Evolutionary conservation across 2,888 invertebrate species (phyloP), one percentile per base, ranked within the genome.

Genomic region (Sycophila texana): DNA sequence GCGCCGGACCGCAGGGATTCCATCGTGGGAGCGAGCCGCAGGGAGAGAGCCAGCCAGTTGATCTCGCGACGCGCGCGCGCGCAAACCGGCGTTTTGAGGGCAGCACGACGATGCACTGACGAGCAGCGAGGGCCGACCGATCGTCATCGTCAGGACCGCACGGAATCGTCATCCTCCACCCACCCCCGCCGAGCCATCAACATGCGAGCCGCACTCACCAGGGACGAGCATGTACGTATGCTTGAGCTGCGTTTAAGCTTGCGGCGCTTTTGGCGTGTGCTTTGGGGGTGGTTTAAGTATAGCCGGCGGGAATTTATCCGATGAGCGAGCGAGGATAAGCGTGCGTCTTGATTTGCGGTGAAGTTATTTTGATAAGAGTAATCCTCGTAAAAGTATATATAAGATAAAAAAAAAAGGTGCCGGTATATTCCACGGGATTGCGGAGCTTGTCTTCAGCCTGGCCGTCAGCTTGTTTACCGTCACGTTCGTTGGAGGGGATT

Each of bases 191-290:
- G 14, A 66, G 49, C 30, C 72, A 72, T 72, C 81, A 85, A 83
- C 85, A 87, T 88, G 87, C 84, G 83, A 84, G 76, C 84, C 86
- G 87, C 87, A 86, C 87, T 88, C 86, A 85, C 84, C 84, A 85
- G 84, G 83, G 84, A 86, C 84, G 86, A 87, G 81, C 85, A 90
- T 89, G 89, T 90, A 88, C 70, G 89, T 89, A 85, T 67, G 10
- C 39, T 0, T 10, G 1, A 39, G 39, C 26, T 26, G 3, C 7
- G 10, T 39, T 39, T 39, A 39, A 39, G 49, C 12, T n/a, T 10
- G 1, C 18, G 18, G 1, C 4, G 53, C 22, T 26, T 14, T 3
- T n/a, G 22, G 26, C 22, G 53, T 22, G 67, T 53, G 53, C 16
- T n/a, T 26, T 26, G 3, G 26, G 57, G 18, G 30, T 30, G 70